phyloP scores from a whole-genome alignment of 2,888 invertebrate species.

The Trissonchulus latispiculum region DNA sequence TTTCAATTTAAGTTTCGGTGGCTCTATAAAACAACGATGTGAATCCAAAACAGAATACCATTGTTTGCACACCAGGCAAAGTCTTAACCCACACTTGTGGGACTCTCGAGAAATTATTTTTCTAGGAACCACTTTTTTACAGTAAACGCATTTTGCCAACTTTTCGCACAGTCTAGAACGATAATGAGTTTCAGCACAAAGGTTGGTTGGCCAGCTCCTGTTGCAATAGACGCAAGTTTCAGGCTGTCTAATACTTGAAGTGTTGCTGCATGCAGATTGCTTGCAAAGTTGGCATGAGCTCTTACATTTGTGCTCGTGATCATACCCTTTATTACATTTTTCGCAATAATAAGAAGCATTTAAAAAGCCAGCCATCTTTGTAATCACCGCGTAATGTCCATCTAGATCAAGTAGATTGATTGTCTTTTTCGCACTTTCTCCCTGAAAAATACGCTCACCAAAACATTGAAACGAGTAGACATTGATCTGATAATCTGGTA shows the following conservation, averaged over 20 bases:
- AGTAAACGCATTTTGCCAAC: neutral
- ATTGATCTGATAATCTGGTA: neutral
- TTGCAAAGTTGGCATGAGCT: neutral
- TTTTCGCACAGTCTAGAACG: neutral
- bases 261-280: neutral
- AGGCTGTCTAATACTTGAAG: neutral
- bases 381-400: slow-evolving; percentile 5
- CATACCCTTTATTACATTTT: slow-evolving; percentile 13
- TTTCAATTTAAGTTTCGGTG: neutral
- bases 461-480: neutral
- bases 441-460: neutral
- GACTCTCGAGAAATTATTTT: neutral
- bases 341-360: slow-evolving; percentile 1
- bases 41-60: neutral
- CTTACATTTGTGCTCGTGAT: neutral
- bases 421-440: neutral
- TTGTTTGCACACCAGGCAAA: neutral
- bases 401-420: slow-evolving; percentile 1
- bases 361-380: slow-evolving; percentile 7
- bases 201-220: neutral
- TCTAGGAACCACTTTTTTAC: neutral
- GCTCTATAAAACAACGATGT: neutral
- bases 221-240: neutral
- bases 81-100: neutral
- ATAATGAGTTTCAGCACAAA: neutral